These are phyloP conservation scores for Stenichneumon culpator DNA, from an alignment of 2,888 invertebrate genomes.

Conservation along the genomic window DNA sequence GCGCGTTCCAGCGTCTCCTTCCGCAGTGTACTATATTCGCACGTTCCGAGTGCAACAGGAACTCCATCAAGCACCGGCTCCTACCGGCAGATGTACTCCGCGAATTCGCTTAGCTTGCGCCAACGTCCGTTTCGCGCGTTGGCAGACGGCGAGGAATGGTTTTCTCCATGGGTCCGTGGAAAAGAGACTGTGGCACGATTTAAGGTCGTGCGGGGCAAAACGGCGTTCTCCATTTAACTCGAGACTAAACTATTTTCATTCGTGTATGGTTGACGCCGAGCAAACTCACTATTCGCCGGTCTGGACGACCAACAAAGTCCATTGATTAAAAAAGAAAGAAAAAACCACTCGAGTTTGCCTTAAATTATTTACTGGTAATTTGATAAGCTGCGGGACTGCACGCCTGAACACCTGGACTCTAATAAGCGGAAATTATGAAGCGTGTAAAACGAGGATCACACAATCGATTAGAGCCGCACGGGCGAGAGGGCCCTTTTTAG, in stretches of 20 bases:
- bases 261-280: no score
- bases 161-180: slow-evolving; percentile 13
- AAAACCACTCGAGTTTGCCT: neutral
- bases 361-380: neutral
- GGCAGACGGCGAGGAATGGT: slow-evolving; percentile 51
- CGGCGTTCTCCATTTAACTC: no score
- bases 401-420: neutral
- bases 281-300: no score
- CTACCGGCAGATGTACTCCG: slow-evolving; percentile 8
- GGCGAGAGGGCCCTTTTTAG: neutral
- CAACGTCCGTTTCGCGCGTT: slow-evolving; percentile 59
- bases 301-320: no score
- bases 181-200: slow-evolving; percentile 5
- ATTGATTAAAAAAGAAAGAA: neutral
- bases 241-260: no score
- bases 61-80: neutral
- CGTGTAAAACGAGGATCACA: neutral
- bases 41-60: slow-evolving; percentile 25
- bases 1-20: slow-evolving; percentile 39
- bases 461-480: neutral
- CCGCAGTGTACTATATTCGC: slow-evolving; percentile 52
- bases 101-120: slow-evolving; percentile 56
- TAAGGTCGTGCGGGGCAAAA: neutral
- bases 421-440: slow-evolving; percentile 1
- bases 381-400: neutral